Evolutionary conservation across 2,113 vertebrate species (phyloP).

Genomic region (Fregetta grallaria): DNA sequence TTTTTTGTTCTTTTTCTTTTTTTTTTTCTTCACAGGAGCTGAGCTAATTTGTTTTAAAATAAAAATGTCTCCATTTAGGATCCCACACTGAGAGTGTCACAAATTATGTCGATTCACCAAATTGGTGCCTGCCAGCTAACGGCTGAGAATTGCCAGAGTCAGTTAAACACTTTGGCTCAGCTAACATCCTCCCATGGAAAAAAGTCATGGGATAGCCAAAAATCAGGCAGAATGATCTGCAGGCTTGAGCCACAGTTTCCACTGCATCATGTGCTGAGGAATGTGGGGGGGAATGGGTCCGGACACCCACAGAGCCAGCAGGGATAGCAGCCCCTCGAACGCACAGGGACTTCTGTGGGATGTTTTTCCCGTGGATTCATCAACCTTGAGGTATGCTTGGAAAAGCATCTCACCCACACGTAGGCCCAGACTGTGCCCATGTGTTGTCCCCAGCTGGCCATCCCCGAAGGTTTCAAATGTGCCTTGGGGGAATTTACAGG

Average conservation of each 20-base stretch:
- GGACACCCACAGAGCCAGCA: slow-evolving; percentile 54
- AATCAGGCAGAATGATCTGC: slow-evolving; percentile 49
- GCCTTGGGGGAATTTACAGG: slow-evolving; percentile 16
- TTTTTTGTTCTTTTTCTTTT: too few species aligned
- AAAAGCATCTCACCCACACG: neutral
- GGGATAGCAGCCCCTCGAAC: fast-evolving
- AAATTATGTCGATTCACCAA: slow-evolving; percentile 52
- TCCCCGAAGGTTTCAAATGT: neutral
- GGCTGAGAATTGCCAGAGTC: slow-evolving; percentile 57
- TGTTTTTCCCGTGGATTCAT: neutral
- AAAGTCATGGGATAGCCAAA: slow-evolving; percentile 53
- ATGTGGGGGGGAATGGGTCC: neutral
- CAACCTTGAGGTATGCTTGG: neutral
- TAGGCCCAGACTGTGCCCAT: neutral
- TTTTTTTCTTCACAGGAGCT: neutral
- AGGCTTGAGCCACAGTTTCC: slow-evolving; percentile 46
- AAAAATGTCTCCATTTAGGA: slow-evolving; percentile 27
- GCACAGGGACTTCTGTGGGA: neutral
- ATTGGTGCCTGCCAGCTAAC: slow-evolving; percentile 25
- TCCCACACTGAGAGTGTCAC: slow-evolving; percentile 43
- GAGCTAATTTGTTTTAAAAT: neutral
- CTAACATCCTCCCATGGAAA: slow-evolving; percentile 62
- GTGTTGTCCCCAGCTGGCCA: neutral
- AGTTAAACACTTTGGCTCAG: slow-evolving; percentile 49
- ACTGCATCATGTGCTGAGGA: slow-evolving; percentile 59